Base-by-base conservation (phyloP, 2,888 invertebrate genomes). In the Pherbina coryleti region DNA sequence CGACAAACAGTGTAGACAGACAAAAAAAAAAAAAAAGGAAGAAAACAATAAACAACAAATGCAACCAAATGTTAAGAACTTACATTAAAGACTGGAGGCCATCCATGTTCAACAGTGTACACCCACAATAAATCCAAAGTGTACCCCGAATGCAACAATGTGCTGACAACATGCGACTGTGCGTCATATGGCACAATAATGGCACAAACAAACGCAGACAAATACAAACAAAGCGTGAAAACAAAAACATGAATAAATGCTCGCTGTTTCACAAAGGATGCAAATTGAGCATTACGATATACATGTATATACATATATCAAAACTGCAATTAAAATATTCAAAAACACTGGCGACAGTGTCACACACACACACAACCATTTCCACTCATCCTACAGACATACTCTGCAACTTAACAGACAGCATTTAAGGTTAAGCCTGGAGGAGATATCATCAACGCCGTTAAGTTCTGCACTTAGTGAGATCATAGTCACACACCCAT, bases 261-360 rank as follows among this genome's bases (percentile, higher is more conserved):
- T 25, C 14, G 25, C 25, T 28, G 51, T 49, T 69, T 51, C 51
- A 69, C 69, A 69, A 69, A 69, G 69, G 69, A 69, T 69, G 69
- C 69, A 69, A 69, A 69, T 69, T 69, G 69, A 69, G 51, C 51
- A 69, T 44, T 44, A 44, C 11, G 44, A 44, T 44, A 14, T 8
- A 5, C 7, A 44, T 14, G 28, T 49, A 25, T 8, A 5, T 14
- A 44, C 44, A 51, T 49, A 25, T 22, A 49, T 69, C 69, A 19
- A 51, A 51, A 69, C 51, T 69, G 69, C 69, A 69, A 69, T 69
- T 69, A 69, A 69, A 69, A 69, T 69, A 25, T 69, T 49, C 69
- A 69, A 51, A 69, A 28, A 49, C 22, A 69, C 51, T 69, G 25
- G 25, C 25, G 25, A 51, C 22, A 51, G 51, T 51, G 25, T 25